Conservation (phyloP, 2,888 invertebrate genomes). For the Latheticus oryzae region DNA sequence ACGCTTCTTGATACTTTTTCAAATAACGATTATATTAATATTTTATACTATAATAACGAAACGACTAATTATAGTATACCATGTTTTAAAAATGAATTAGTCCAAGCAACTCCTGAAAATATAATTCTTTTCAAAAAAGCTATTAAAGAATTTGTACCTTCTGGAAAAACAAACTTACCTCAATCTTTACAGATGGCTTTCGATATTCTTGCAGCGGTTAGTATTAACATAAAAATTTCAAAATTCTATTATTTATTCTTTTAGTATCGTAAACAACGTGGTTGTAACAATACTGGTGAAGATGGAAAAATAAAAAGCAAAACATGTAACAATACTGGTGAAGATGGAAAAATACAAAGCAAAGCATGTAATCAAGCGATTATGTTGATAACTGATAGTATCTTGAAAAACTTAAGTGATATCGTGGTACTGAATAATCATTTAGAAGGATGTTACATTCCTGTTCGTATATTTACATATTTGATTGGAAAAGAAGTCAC, state of each 20-base stretch:
- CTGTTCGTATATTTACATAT: conserved; percentile 95
- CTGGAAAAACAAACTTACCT: conserved; percentile 87
- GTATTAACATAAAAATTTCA: no score
- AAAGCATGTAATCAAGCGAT: conserved; percentile 91
- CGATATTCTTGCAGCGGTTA: conserved; percentile 79
- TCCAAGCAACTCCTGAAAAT: conserved; percentile 91
- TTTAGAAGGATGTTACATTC: conserved; percentile 76
- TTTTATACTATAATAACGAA: conserved; percentile 80
- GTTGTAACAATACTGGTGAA: conserved; percentile 60
- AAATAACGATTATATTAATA: conserved; percentile 97
- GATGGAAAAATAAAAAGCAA: conserved; percentile 63
- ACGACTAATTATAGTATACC: conserved; percentile 78
- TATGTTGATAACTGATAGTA: conserved; percentile 96
- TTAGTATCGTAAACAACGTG: conserved; percentile 64
- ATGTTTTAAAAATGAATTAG: conserved; percentile 86
- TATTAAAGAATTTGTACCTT: conserved; percentile 75
- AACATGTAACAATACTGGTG: conserved; percentile 67
- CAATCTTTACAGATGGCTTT: conserved; percentile 87
- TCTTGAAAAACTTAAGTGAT: conserved; percentile 87
- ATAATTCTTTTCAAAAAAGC: conserved; percentile 78
- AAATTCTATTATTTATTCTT: conserved; percentile 32
- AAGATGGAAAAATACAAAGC: conserved; percentile 61
- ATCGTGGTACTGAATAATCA: conserved; percentile 85
- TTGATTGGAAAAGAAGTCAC: conserved; percentile 94
- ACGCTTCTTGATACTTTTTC: conserved; percentile 94